Evolutionary conservation across 2,797 vertebrate species (phyloP).

Genomic region (Tenualosa thibaudeaui): DNA sequence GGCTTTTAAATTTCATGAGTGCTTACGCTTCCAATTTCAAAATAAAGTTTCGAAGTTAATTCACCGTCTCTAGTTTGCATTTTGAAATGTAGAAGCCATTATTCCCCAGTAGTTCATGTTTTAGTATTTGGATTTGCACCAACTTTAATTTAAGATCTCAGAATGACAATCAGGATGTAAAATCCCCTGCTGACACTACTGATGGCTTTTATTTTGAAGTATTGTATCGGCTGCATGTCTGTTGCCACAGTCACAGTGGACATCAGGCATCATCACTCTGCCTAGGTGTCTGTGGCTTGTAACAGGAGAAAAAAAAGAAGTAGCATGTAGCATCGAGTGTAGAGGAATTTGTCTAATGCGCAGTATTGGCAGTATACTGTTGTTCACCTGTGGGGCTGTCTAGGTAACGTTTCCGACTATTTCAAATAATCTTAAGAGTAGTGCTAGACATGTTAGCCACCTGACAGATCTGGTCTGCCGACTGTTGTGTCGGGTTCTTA

Average conservation of each 20-base stretch:
- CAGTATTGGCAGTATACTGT: neutral
- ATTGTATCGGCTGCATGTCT: neutral
- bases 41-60: neutral
- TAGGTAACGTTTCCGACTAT: neutral
- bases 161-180: neutral
- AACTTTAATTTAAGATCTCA: neutral
- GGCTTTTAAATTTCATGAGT: conserved; percentile 1
- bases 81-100: neutral
- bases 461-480: conserved; percentile 18
- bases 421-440: neutral
- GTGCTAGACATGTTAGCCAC: conserved; percentile 17
- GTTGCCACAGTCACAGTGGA: conserved; percentile 23
- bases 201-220: conserved; percentile 6
- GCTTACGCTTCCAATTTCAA: neutral
- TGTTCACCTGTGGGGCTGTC: neutral
- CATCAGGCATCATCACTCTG: conserved; percentile 5
- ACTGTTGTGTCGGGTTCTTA: conserved; percentile 18
- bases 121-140: neutral
- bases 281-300: neutral
- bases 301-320: neutral
- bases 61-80: neutral
- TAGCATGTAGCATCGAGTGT: neutral
- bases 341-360: neutral
- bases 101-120: neutral
- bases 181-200: neutral